Conservation (phyloP, 92 coral and sea anemone species). For the Paramuricea clavata region DNA sequence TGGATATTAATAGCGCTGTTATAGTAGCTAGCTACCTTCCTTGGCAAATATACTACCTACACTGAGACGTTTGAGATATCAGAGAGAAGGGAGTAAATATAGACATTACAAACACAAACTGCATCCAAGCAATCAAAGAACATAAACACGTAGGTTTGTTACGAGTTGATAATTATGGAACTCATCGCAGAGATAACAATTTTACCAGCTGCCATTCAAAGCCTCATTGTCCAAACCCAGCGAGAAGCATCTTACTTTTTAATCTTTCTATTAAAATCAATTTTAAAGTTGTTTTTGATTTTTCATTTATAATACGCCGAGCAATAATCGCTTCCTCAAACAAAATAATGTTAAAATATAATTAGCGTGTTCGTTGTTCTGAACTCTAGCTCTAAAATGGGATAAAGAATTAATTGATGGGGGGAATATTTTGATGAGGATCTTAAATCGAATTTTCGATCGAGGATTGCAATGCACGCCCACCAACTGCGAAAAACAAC, state of each 20-base stretch:
- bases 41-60: too few relatives aligned
- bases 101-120: neutral
- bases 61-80: too few relatives aligned
- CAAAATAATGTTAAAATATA: conserved; percentile 24
- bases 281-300: conserved; percentile 9
- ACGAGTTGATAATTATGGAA: conserved; percentile 27
- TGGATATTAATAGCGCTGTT: too few relatives aligned
- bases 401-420: conserved; percentile 9
- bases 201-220: conserved; percentile 17
- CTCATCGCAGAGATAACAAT: conserved; percentile 3
- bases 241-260: neutral
- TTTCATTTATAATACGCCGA: conserved; percentile 1
- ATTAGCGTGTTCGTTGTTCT: conserved; percentile 29
- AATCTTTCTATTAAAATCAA: conserved; percentile 12
- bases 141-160: conserved; percentile 38
- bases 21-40: too few relatives aligned
- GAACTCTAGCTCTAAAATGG: neutral
- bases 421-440: too few relatives aligned
- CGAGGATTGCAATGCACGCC: conserved; percentile 8
- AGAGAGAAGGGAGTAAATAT: too few relatives aligned
- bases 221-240: neutral
- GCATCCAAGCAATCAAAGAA: conserved; percentile 2
- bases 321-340: conserved; percentile 8
- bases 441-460: neutral
- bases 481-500: neutral